Conservation (phyloP, 2,113 vertebrate genomes). For the Phoxinus phoxinus region DNA sequence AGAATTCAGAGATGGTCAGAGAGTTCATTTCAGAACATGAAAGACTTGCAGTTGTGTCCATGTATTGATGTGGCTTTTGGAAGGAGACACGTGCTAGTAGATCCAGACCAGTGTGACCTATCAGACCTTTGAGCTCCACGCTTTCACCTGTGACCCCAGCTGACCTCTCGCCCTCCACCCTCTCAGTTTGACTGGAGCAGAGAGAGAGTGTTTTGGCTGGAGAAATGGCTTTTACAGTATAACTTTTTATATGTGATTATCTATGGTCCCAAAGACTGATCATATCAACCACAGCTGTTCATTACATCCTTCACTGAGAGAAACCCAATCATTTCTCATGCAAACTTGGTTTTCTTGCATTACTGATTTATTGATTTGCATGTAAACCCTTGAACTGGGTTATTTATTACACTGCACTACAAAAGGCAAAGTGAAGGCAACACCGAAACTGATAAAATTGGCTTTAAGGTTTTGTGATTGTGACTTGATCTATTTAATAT, state of each 20-base stretch:
- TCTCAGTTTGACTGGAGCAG: not conserved
- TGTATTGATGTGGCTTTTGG: not conserved
- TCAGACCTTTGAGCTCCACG: constrained; percentile 10
- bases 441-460: not conserved
- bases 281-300: not conserved
- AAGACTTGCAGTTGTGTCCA: not conserved
- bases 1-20: not conserved
- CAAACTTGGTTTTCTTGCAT: not conserved
- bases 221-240: not conserved
- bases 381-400: not conserved
- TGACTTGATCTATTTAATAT: not conserved
- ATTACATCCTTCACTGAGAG: not conserved
- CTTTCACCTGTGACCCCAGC: constrained; percentile 40
- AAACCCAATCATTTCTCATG: not conserved
- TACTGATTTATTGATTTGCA: not conserved
- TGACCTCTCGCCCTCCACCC: not conserved
- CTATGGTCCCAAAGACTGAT: not conserved
- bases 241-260: not conserved
- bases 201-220: not conserved
- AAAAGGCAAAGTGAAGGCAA: not conserved
- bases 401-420: not conserved
- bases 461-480: not conserved
- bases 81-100: not conserved
- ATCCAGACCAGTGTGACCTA: constrained; percentile 18
- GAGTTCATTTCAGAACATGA: not conserved